phyloP scores from a whole-genome alignment of 2,888 invertebrate species.

The Sphaerophoria taeniata region DNA sequence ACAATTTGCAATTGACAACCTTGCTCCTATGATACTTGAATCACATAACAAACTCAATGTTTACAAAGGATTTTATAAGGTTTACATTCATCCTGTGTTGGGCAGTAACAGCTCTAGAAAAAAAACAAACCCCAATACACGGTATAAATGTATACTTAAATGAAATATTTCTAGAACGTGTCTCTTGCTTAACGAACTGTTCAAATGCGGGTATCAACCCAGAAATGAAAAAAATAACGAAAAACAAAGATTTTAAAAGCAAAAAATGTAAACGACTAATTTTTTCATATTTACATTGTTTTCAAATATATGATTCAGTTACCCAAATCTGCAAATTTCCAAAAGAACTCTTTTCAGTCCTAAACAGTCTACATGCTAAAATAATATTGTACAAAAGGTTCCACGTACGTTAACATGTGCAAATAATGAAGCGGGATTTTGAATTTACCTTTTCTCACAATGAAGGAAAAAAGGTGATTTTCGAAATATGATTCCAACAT shows the following conservation, averaged over 20 bases:
- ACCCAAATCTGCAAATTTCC: slow-evolving; percentile 61
- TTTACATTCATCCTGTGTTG: slow-evolving; percentile 8
- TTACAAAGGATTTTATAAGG: slow-evolving; percentile 52
- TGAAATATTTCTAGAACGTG: slow-evolving; percentile 77
- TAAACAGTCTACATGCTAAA: not conserved
- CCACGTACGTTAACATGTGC: slow-evolving; percentile 58
- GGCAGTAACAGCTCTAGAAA: not conserved
- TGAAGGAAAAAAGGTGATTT: slow-evolving; percentile 47
- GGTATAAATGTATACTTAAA: slow-evolving; percentile 34
- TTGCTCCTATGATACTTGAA: slow-evolving; percentile 24
- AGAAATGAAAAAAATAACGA: not conserved
- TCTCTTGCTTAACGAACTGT: slow-evolving; percentile 83
- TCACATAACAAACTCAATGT: slow-evolving; percentile 49
- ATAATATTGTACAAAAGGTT: not conserved
- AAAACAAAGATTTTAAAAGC: not conserved
- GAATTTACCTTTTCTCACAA: slow-evolving; percentile 44
- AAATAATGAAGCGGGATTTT: slow-evolving; percentile 58
- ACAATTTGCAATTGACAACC: slow-evolving; percentile 13
- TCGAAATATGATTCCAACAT: slow-evolving; percentile 54
- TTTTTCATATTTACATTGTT: slow-evolving; percentile 74
- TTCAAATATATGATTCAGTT: slow-evolving; percentile 61
- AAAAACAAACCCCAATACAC: slow-evolving; percentile 28
- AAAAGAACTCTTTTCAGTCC: slow-evolving; percentile 63
- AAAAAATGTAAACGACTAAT: slow-evolving; percentile 53
- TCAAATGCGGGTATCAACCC: slow-evolving; percentile 81